These are phyloP conservation scores for Acanthacorydalis orientalis DNA, from an alignment of 2,888 invertebrate genomes.

Conservation along the genomic window DNA sequence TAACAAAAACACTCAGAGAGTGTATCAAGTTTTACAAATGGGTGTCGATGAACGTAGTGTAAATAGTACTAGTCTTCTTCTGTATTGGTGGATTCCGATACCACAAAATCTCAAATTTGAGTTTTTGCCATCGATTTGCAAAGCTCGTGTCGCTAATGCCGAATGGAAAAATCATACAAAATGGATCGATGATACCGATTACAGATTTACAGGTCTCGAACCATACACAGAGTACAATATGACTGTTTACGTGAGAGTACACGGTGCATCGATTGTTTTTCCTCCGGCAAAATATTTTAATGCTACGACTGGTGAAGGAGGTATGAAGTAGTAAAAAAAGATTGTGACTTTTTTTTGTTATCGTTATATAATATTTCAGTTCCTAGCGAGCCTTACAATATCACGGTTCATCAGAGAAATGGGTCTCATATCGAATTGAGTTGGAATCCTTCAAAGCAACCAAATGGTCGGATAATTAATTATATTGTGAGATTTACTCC, in stretches of 20 bases:
- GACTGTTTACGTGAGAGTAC: conserved; percentile 53
- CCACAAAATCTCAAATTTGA: conserved; percentile 30
- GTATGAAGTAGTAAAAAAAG: conserved; percentile 18
- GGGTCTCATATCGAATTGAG: conserved; percentile 44
- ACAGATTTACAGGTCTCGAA: conserved; percentile 42
- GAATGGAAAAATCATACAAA: conserved; percentile 38
- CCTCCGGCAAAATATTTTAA: conserved; percentile 45
- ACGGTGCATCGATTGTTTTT: conserved; percentile 34
- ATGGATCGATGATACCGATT: conserved; percentile 45
- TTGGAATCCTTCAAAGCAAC: conserved; percentile 48
- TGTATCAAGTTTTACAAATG: conserved; percentile 35
- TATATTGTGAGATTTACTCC: conserved; percentile 53
- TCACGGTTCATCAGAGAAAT: conserved; percentile 45
- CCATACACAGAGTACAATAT: conserved; percentile 64
- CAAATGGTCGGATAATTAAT: conserved; percentile 41
- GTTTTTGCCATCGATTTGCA: conserved; percentile 51
- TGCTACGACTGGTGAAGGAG: conserved; percentile 49
- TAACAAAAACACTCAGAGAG: conserved; percentile 17
- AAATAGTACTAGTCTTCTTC: conserved; percentile 41
- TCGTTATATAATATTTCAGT: conserved; percentile 26
- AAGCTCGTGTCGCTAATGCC: conserved; percentile 24
- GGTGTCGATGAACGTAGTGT: conserved; percentile 45
- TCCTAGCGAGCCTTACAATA: conserved; percentile 49
- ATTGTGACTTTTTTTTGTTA: neutral
- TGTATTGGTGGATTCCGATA: conserved; percentile 43